These are phyloP conservation scores for Nicator chloris DNA, from an alignment of 2,113 vertebrate species.

Conservation along the genomic window DNA sequence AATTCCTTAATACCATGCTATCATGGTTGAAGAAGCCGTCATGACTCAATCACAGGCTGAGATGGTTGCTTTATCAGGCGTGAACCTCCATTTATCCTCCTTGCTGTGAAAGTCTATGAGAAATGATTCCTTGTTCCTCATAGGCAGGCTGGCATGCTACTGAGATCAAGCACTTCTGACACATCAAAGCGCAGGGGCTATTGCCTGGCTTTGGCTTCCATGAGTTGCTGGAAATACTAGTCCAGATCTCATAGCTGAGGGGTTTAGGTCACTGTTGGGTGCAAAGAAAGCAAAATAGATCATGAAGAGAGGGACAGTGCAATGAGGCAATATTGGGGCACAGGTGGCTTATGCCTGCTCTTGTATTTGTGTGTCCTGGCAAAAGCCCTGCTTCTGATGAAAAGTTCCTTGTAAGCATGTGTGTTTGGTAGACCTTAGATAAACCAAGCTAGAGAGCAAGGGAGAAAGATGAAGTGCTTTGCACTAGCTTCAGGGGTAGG, in stretches of 20 bases:
- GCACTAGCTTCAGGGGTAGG: neutral
- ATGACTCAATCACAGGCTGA: conserved; percentile 36
- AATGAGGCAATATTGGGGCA: neutral
- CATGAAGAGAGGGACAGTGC: neutral
- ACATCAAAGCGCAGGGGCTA: neutral
- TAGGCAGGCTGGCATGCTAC: neutral
- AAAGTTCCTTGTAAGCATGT: neutral
- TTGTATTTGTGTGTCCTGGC: neutral
- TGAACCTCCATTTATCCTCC: conserved; percentile 37
- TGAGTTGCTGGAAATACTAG: neutral
- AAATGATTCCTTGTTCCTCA: neutral
- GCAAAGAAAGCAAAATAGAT: neutral
- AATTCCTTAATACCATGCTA: conserved; percentile 12
- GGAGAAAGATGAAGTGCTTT: neutral
- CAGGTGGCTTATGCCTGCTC: neutral
- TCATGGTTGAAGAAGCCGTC: neutral
- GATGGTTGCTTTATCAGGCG: conserved; percentile 19
- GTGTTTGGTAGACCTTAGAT: neutral
- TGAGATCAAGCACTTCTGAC: conserved; percentile 2
- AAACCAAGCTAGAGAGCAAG: neutral
- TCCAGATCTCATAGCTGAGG: neutral
- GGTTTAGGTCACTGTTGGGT: neutral
- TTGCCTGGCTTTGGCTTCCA: neutral
- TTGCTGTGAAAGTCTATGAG: neutral
- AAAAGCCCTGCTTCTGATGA: neutral